Percentiles rank a stretch among this genome's conserved stretches.
Evolutionary conservation across 2,113 vertebrate species (phyloP).

Genomic region (Egretta garzetta): DNA sequence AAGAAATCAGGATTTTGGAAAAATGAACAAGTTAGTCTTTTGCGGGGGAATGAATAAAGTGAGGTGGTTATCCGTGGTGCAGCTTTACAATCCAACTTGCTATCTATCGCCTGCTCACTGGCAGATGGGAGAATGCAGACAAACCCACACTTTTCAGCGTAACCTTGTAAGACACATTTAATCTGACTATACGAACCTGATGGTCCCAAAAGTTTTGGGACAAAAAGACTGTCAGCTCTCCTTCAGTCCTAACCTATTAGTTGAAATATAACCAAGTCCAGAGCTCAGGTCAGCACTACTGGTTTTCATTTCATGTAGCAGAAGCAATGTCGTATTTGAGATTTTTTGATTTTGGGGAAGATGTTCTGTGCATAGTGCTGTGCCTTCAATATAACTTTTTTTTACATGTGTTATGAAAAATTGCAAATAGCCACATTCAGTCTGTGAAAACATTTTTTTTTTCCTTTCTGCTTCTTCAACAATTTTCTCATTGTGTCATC

Average conservation of each 20-base stretch:
- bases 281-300: neutral
- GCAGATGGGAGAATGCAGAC: neutral
- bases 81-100: neutral
- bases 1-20: slow-evolving; percentile 10
- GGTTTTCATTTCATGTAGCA: neutral
- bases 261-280: neutral
- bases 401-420: neutral
- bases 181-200: neutral
- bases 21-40: neutral
- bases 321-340: neutral
- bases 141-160: neutral
- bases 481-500: neutral
- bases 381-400: neutral
- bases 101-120: neutral
- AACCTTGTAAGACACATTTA: neutral
- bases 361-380: neutral
- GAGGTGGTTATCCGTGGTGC: neutral
- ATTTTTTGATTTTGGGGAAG: neutral
- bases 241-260: neutral
- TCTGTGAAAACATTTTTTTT: neutral
- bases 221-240: neutral
- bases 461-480: neutral
- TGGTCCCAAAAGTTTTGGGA: neutral
- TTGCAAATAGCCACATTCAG: neutral
- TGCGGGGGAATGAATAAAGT: neutral